Evolutionary conservation across 2,797 vertebrate genomes (phyloP).

Genomic region (Pipistrellus kuhlii): DNA sequence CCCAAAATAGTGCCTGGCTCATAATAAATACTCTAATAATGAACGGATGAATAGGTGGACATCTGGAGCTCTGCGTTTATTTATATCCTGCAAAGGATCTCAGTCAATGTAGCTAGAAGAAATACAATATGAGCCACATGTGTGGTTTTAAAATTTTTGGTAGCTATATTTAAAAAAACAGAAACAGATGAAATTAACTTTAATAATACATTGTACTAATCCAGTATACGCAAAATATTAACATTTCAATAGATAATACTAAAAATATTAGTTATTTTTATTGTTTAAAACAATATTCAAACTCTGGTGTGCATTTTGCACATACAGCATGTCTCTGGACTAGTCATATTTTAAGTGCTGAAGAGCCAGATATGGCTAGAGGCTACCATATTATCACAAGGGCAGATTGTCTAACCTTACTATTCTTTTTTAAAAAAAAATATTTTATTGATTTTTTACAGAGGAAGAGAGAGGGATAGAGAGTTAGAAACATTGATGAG

Average conservation of each 20-base stretch:
- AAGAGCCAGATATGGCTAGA: not conserved
- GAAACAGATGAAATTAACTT: not conserved
- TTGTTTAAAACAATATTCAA: not conserved
- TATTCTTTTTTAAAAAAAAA: not conserved
- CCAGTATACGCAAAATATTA: not conserved
- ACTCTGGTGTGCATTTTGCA: not conserved
- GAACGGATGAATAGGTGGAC: not conserved
- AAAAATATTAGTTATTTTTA: not conserved
- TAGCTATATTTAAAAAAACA: not conserved
- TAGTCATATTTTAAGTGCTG: not conserved
- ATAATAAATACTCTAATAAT: not conserved
- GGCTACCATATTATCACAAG: not conserved
- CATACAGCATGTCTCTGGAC: not conserved
- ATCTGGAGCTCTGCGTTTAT: not conserved
- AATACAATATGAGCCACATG: not conserved
- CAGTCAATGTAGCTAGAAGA: not conserved
- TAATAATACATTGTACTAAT: slow-evolving; percentile 11
- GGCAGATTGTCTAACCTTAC: not conserved
- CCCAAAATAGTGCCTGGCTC: not conserved
- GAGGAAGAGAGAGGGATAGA: too few relatives aligned
- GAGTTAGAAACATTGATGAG: too few relatives aligned
- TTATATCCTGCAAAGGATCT: not conserved
- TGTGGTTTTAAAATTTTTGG: not conserved
- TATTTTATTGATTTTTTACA: too few relatives aligned
- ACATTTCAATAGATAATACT: slow-evolving; percentile 20